Evolutionary conservation across 2,888 invertebrate species (phyloP), one percentile per base, ranked within the genome.

Genomic region (Thecophora atra): DNA sequence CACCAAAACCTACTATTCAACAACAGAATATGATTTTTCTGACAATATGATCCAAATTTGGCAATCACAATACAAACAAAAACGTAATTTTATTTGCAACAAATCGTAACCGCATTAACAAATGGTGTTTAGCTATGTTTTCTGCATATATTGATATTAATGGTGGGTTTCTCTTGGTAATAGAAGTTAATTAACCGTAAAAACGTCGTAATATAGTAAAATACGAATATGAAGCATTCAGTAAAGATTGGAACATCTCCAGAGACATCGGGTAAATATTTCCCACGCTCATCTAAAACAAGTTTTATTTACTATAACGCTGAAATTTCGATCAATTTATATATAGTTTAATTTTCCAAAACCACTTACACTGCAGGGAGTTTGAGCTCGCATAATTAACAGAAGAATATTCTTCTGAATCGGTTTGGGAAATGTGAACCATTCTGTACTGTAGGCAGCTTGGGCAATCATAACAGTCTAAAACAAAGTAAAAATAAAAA

Each of bases 221-320:
- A 73, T 76, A 79, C 19, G 77, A 76, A 71, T 78, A 78, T 24
- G 77, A 72, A 21, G 73, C 66, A 64, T 74, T 77, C 17, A 78
- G 60, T 1, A 77, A 19, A 17, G 76, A 62, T 65, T 77, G 74
- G 73, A 76, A 77, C 58, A 74, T 74, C 19, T 76, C 71, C 62
- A 79, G 72, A 26, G 73, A 73, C 76, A 77, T 78, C 26, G 78
- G 77, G 54, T 77, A 77, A 54, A 77, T 73, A 64, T 76, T 73
- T n/a, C 78, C 78, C 3, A 74, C 73, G 19, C 63, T 72, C 52
- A 77, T 73, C 76, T 77, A 30, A 2, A 73, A 71, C 7, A 67
- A n/a, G n/a, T 52, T 47, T 30, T 66, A 3, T 24, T 3, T 26
- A 3, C n/a, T n/a, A n/a, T n/a, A n/a, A n/a, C n/a, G n/a, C n/a